These are phyloP conservation scores for Antigone vipio DNA, from an alignment of 2,113 vertebrate genomes.

Conservation along the genomic window DNA sequence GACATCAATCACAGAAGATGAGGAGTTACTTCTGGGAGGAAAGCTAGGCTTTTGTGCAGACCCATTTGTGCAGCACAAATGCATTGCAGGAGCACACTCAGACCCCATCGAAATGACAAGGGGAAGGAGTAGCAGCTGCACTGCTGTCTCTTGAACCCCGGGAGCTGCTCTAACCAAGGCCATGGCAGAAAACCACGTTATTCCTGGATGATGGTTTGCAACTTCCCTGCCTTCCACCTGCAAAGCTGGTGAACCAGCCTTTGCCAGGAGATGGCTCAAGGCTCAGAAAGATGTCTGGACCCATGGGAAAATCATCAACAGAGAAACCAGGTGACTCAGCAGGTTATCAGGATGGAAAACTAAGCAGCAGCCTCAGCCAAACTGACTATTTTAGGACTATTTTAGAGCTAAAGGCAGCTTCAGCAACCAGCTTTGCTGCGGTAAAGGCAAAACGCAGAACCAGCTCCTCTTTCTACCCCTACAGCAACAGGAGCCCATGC, in stretches of 20 bases:
- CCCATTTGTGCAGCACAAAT: background rate
- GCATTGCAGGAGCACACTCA: background rate
- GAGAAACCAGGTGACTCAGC: background rate
- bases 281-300: background rate
- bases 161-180: background rate
- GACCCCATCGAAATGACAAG: fast-evolving
- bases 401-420: background rate
- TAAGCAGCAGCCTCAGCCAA: background rate
- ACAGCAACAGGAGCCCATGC: background rate
- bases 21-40: background rate
- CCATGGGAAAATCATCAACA: background rate
- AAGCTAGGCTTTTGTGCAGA: background rate
- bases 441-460: background rate
- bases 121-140: background rate
- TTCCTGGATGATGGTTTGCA: background rate
- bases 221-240: background rate
- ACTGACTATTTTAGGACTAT: background rate
- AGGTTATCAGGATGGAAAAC: background rate
- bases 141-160: background rate
- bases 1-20: background rate
- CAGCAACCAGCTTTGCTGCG: background rate
- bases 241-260: background rate
- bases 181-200: background rate
- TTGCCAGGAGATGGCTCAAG: background rate
- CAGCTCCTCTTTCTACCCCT: background rate